Base-by-base conservation (phyloP, 35 echinoderm and acorn worm species). In the Antedon bifida region DNA sequence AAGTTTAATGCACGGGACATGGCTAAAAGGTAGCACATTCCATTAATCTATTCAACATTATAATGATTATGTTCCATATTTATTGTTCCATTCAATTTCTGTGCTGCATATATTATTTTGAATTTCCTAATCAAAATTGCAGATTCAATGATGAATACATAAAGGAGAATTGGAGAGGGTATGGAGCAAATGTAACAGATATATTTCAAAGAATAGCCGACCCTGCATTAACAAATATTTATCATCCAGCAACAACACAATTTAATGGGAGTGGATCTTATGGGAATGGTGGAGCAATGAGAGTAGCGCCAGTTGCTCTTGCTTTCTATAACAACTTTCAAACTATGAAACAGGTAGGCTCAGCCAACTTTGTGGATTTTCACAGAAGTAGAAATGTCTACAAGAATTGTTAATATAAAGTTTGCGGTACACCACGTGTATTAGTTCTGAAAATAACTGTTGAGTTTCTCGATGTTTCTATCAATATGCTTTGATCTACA, bases 231-330 rank as follows among this genome's bases (percentile, higher is more conserved):
- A 35, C 84, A 34, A 91, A 99, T 86, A 86, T 90, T n/a, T 99
- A 74, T 77, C 17, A 84, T 42, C 95, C 91, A 46, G 95, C 95
- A 21, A 85, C 46, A 51, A 42, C 30, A 13, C 90, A 92, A 82
- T 99, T 99, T 88, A 85, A 88, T 76, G 95, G 95, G 3, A 74
- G 77, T 46, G 95, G 91, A 76, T 99, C 95, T 35, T 99, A 88
- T 92, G 95, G 95, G 3, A 99, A 99, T 26, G 95, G 95, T 19
- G 95, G 90, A 7, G 95, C 90, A 32, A 99, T 99, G 95, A 92
- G 95, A 46, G 88, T 99, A 1, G 90, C 91, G 0, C 88, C 95
- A 30, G 95, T 91, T 21, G 88, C 33, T 10, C 83, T 99, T 0
- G 92, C 88, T 76, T 51, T 74, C 1, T 36, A 85, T 30, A 38